Conservation (phyloP, 2,797 vertebrate species). For the Sciaenops ocellatus region DNA sequence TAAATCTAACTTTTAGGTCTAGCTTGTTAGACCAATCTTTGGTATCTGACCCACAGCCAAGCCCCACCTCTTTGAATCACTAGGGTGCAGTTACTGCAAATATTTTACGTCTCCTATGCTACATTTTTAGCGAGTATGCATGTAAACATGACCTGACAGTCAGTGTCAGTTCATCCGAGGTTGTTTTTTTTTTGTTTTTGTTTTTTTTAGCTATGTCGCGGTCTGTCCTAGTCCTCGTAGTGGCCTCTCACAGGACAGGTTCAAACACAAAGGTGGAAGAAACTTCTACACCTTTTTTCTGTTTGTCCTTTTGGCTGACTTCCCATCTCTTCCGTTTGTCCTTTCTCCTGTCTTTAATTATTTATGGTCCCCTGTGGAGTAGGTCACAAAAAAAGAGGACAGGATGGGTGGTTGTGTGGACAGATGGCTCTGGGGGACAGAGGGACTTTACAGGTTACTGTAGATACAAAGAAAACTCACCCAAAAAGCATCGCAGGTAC, state of each 20-base stretch:
- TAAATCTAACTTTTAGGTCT: not conserved
- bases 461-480: constrained; percentile 2
- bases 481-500: not conserved
- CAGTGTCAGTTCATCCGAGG: not conserved
- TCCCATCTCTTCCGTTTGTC: constrained; percentile 21
- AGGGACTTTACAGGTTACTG: constrained; percentile 12
- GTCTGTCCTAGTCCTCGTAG: constrained; percentile 4
- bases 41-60: not conserved
- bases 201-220: not conserved
- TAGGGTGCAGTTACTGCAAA: not conserved
- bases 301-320: constrained; percentile 49
- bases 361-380: constrained; percentile 64
- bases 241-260: constrained; percentile 26
- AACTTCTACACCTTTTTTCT: constrained; percentile 35
- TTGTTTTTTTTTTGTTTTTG: not conserved
- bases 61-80: not conserved
- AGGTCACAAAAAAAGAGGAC: constrained; percentile 38
- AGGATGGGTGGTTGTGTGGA: constrained; percentile 43
- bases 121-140: not conserved
- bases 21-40: too few relatives aligned
- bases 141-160: not conserved
- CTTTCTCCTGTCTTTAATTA: constrained; percentile 64
- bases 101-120: not conserved
- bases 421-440: constrained; percentile 44
- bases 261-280: not conserved